Evolutionary conservation across 2,113 vertebrate genomes (phyloP).

Genomic region (Trematocara unimaculatum): DNA sequence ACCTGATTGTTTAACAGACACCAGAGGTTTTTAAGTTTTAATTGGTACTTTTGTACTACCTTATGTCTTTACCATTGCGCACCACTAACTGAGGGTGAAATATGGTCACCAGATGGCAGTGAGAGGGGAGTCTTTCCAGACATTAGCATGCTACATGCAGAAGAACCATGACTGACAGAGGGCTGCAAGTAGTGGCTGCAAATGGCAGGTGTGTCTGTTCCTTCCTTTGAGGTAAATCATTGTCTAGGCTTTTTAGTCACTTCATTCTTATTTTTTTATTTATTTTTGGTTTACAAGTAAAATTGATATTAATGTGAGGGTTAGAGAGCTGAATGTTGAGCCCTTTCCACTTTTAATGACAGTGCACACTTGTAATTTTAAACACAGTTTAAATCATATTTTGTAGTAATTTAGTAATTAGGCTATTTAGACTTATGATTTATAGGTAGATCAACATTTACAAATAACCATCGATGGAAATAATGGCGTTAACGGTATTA

Average conservation of each 20-base stretch:
- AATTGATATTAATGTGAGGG: not conserved
- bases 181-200: not conserved
- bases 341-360: not conserved
- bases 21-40: not conserved
- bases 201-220: not conserved
- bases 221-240: not conserved
- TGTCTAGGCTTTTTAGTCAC: not conserved
- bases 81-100: accelerated
- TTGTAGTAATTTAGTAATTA: not conserved
- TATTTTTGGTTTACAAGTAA: not conserved
- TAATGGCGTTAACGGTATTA: not conserved
- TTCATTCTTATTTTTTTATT: not conserved
- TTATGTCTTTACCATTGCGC: accelerated
- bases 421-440: not conserved
- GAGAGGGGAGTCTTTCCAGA: not conserved
- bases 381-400: not conserved
- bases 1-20: not conserved
- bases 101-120: not conserved
- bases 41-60: not conserved
- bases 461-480: not conserved
- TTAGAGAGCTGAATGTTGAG: not conserved
- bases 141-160: not conserved
- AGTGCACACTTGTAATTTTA: not conserved
- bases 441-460: not conserved
- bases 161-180: not conserved